These are phyloP conservation scores for Drosophila chauvacae DNA, from an alignment of 1,140 invertebrate genomes.

Conservation along the genomic window DNA sequence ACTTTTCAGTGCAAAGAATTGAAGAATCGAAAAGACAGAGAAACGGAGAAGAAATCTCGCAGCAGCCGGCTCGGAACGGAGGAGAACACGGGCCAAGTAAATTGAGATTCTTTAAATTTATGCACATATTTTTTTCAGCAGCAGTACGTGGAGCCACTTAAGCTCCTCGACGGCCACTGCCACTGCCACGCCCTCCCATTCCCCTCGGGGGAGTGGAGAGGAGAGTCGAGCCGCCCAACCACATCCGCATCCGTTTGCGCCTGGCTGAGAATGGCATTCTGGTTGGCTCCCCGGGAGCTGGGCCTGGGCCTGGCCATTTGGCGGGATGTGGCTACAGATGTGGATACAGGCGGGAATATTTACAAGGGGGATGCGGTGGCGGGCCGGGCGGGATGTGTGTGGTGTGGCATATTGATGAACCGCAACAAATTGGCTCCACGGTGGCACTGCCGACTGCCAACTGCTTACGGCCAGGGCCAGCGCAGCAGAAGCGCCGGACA, in stretches of 20 bases:
- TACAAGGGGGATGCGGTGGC: slow-evolving; percentile 6
- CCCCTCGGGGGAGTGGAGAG: slow-evolving; percentile 7
- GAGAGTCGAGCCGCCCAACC: slow-evolving; percentile 31
- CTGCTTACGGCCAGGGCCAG: slow-evolving; percentile 16
- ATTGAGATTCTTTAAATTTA: slow-evolving; percentile 83
- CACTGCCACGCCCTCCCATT: background rate
- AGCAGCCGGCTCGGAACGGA: slow-evolving; percentile 64
- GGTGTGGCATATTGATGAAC: slow-evolving; percentile 81
- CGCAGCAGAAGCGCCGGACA: slow-evolving; percentile 48
- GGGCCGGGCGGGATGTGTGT: slow-evolving; percentile 42
- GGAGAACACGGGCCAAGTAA: slow-evolving; percentile 76
- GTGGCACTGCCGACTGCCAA: slow-evolving; percentile 43
- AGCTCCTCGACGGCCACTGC: slow-evolving; percentile 52
- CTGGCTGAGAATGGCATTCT: slow-evolving; percentile 54
- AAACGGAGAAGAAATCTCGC: slow-evolving; percentile 20
- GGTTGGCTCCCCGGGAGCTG: slow-evolving; percentile 47
- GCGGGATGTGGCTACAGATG: slow-evolving; percentile 30
- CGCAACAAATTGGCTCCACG: slow-evolving; percentile 77
- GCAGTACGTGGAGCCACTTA: slow-evolving; percentile 77
- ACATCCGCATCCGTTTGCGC: slow-evolving; percentile 56
- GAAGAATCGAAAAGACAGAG: slow-evolving; percentile 17
- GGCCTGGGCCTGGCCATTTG: slow-evolving; percentile 22
- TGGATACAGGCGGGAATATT: slow-evolving; percentile 18
- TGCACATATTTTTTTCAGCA: slow-evolving; percentile 75
- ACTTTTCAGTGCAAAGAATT: slow-evolving; percentile 17